Conservation (phyloP, 2,113 vertebrate species). For the Ochotona curzoniae region DNA sequence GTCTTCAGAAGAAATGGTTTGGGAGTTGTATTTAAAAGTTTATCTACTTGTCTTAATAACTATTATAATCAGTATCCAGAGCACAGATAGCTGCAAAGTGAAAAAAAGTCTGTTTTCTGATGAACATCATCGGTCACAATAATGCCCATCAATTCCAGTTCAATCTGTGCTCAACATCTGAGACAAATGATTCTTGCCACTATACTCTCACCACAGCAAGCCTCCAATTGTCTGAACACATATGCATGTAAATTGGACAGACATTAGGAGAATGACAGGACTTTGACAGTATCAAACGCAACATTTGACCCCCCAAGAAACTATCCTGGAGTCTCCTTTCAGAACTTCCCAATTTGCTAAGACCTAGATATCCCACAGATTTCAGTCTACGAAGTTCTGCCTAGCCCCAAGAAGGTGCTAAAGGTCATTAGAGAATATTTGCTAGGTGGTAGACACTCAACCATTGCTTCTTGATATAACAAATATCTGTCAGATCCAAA, state of each 20-base stretch:
- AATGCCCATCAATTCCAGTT: not conserved
- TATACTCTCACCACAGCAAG: not conserved
- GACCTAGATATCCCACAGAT: not conserved
- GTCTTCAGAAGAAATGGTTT: not conserved
- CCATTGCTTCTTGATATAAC: not conserved
- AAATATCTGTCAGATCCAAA: not conserved
- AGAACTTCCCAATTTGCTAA: not conserved
- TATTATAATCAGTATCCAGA: slow-evolving; percentile 16
- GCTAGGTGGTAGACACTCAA: not conserved
- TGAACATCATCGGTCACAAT: not conserved
- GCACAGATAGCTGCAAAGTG: not conserved
- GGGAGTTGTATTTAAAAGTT: not conserved
- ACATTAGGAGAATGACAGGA: slow-evolving; percentile 10
- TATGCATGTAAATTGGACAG: slow-evolving; percentile 10
- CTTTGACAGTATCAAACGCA: slow-evolving; percentile 23
- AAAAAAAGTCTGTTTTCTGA: not conserved
- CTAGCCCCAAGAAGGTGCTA: not conserved
- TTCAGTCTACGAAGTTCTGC: not conserved
- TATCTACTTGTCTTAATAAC: not conserved
- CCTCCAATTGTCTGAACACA: not conserved
- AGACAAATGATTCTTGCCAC: slow-evolving; percentile 31
- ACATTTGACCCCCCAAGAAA: not conserved
- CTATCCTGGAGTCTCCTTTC: not conserved
- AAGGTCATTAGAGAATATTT: not conserved
- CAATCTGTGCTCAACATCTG: not conserved